phyloP scores from a whole-genome alignment of 2,797 vertebrate genomes.

The Salarias fasciatus region DNA sequence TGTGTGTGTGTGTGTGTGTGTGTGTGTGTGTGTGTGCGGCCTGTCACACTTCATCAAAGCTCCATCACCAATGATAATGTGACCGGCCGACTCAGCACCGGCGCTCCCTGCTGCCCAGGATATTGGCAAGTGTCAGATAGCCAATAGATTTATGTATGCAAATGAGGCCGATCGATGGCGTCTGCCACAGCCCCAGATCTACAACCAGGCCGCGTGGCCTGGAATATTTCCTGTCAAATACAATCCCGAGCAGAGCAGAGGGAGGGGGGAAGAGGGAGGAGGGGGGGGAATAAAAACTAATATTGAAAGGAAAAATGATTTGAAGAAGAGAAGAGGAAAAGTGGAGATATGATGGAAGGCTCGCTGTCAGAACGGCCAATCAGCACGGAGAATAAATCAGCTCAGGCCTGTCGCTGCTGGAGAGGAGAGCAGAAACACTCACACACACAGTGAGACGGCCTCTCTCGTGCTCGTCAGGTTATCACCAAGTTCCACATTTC shows the following conservation, averaged over 20 bases:
- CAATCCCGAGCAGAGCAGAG: constrained; percentile 50
- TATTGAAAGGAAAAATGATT: constrained; percentile 74
- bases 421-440: constrained; percentile 14
- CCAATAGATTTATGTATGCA: constrained; percentile 87
- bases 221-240: constrained; percentile 78
- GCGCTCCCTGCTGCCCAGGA: constrained; percentile 67
- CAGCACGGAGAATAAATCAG: constrained; percentile 59
- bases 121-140: constrained; percentile 85
- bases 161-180: constrained; percentile 72
- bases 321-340: constrained; percentile 61
- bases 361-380: constrained; percentile 66
- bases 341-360: constrained; percentile 66
- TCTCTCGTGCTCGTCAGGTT: too few relatives aligned
- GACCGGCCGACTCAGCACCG: constrained; percentile 78
- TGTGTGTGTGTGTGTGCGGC: too few relatives aligned
- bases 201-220: constrained; percentile 57
- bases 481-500: too few relatives aligned
- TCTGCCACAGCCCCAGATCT: constrained; percentile 73
- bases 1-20: too few relatives aligned
- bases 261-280: neutral
- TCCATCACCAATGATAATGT: constrained; percentile 82
- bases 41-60: constrained; percentile 82
- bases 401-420: constrained; percentile 51
- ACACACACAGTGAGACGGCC: too few relatives aligned
- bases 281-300: constrained; percentile 50